These are phyloP conservation scores for Brachionus paranguensis DNA, from an alignment of 1,140 invertebrate genomes.

Conservation along the genomic window DNA sequence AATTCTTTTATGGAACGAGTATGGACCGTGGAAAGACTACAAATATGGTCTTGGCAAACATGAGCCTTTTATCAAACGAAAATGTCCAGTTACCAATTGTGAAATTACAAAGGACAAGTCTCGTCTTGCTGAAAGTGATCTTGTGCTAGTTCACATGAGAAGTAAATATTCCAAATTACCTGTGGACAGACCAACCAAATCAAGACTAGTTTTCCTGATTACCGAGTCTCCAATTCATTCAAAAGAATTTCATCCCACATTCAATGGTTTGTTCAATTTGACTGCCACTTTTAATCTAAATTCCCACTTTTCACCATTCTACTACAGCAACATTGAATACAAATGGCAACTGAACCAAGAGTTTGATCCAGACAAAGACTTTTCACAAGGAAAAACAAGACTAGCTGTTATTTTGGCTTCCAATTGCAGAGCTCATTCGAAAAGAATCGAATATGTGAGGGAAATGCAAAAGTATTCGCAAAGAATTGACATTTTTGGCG, in stretches of 20 bases:
- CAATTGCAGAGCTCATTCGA: neutral
- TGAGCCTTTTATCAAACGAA: neutral
- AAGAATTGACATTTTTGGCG: slow-evolving; percentile 44
- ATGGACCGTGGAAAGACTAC: neutral
- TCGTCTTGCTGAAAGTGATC: neutral
- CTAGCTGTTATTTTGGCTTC: neutral
- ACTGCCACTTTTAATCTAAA: neutral
- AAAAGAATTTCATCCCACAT: neutral
- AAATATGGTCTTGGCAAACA: neutral
- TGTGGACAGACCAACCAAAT: neutral
- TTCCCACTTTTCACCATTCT: slow-evolving; percentile 7
- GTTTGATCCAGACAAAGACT: neutral
- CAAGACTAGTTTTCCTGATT: neutral
- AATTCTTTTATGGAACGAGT: slow-evolving; percentile 36
- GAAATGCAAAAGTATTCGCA: slow-evolving; percentile 3
- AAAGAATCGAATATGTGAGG: slow-evolving; percentile 12
- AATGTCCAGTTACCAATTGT: slow-evolving; percentile 33
- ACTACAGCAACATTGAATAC: neutral
- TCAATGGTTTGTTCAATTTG: slow-evolving; percentile 4
- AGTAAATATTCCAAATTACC: neutral
- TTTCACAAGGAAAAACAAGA: neutral
- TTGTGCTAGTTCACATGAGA: slow-evolving; percentile 35
- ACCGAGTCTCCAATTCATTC: slow-evolving; percentile 17
- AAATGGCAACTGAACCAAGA: neutral
- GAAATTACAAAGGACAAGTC: slow-evolving; percentile 32